Evolutionary conservation across 92 coral and sea anemone species (phyloP).

Genomic region (Paramuricea clavata): DNA sequence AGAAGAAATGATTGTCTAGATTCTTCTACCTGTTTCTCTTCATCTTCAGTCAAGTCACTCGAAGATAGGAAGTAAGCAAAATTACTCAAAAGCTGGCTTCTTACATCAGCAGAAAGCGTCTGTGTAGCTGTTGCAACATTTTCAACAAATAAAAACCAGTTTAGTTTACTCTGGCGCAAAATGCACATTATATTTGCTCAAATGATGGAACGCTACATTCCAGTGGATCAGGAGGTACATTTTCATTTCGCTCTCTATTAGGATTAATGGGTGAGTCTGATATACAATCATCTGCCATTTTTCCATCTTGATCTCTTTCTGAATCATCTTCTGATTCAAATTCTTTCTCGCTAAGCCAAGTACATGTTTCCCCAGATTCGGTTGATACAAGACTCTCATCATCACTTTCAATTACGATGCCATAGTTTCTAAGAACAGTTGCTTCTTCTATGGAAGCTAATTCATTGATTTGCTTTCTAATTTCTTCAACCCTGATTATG

Average conservation of each 20-base stretch:
- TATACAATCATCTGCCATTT: conserved; percentile 32
- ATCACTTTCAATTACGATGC: conserved; percentile 44
- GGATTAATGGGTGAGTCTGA: conserved; percentile 4
- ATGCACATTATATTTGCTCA: not conserved
- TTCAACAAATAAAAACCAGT: not conserved
- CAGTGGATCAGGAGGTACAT: not conserved
- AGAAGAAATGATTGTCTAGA: no score
- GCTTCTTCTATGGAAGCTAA: conserved; percentile 33
- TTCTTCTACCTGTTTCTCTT: no score
- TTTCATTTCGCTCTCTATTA: not conserved
- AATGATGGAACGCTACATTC: no score
- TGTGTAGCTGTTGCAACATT: no score
- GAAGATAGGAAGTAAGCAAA: no score
- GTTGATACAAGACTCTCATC: conserved; percentile 38
- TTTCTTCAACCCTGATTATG: conserved; percentile 27
- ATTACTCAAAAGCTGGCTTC: no score
- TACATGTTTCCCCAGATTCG: conserved; percentile 45
- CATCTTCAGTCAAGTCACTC: no score
- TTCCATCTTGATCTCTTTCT: conserved; percentile 35
- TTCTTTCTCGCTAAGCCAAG: conserved; percentile 43
- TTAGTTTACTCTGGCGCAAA: not conserved
- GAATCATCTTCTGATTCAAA: conserved; percentile 45
- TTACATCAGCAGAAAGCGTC: no score
- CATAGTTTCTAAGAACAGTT: conserved; percentile 35
- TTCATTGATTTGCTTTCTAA: conserved; percentile 33